phyloP scores from a whole-genome alignment of 2,888 invertebrate species.

The Dimorphilus gyrociliatus region DNA sequence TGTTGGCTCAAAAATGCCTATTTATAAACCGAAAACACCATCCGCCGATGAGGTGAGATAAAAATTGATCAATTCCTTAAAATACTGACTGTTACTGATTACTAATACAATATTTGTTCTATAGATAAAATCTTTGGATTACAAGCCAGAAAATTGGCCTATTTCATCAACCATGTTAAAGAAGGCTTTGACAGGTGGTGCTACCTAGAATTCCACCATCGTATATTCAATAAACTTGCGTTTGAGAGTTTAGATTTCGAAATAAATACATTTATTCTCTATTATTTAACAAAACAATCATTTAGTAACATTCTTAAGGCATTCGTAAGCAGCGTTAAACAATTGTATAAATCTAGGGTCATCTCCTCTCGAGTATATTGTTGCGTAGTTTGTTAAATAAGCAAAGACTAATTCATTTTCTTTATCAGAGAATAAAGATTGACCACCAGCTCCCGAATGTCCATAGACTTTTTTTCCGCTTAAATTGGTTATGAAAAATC shows the following conservation, averaged over 20 bases:
- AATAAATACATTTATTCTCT: no score
- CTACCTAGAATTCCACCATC: no score
- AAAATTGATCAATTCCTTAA: no score
- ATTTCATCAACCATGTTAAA: slow-evolving; percentile 24
- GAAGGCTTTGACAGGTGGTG: neutral
- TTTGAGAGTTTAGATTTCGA: no score
- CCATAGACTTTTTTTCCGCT: no score
- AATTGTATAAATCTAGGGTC: slow-evolving; percentile 7
- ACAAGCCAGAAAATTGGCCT: slow-evolving; percentile 28
- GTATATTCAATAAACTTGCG: no score
- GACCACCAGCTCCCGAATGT: slow-evolving; percentile 38
- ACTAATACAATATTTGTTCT: no score
- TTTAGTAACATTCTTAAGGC: no score
- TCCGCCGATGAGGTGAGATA: slow-evolving; percentile 18
- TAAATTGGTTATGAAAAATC: no score
- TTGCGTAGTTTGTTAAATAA: slow-evolving; percentile 22
- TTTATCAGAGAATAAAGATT: slow-evolving; percentile 32
- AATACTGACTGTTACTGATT: no score
- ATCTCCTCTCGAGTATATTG: slow-evolving; percentile 4
- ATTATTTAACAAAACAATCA: no score
- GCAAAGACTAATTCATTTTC: slow-evolving; percentile 31
- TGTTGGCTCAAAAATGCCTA: slow-evolving; percentile 20
- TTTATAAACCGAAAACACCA: slow-evolving; percentile 15
- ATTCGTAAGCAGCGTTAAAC: slow-evolving; percentile 6
- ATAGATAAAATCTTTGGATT: no score